Evolutionary conservation across 2,888 invertebrate species (phyloP).

Genomic region (Lepidocyrtoides sp.): DNA sequence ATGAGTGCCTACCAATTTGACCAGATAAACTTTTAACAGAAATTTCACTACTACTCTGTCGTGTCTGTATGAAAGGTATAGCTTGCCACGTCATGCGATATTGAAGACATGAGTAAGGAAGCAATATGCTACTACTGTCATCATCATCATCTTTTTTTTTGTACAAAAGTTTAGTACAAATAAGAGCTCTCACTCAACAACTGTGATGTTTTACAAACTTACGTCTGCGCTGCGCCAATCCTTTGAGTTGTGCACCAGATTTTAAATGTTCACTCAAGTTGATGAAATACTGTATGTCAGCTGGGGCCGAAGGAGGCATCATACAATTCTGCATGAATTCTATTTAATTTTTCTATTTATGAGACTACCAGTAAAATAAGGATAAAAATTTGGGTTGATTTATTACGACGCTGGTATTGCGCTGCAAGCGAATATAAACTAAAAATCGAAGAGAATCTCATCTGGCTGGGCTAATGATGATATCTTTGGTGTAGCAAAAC

Average conservation of each 20-base stretch:
- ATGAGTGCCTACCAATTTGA: constrained; percentile 13
- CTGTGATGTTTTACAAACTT: not conserved
- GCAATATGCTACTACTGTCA: constrained; percentile 56
- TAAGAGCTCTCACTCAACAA: not conserved
- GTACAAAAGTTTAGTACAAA: not conserved
- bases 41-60: not conserved
- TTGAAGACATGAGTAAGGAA: constrained; percentile 42
- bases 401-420: not conserved
- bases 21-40: constrained; percentile 47
- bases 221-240: constrained; percentile 70
- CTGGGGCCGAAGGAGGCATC: constrained; percentile 70
- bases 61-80: constrained; percentile 31
- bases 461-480: not conserved
- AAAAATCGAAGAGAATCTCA: not conserved
- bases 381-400: not conserved
- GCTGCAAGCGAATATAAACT: not conserved
- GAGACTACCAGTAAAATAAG: not conserved
- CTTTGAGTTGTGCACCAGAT: constrained; percentile 62
- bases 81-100: constrained; percentile 77
- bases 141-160: not conserved
- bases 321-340: constrained; percentile 9
- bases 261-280: constrained; percentile 52
- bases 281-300: constrained; percentile 56
- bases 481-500: not conserved
- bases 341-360: not conserved